phyloP scores from a whole-genome alignment of 2,113 vertebrate species.

The Cnemophilus loriae region DNA sequence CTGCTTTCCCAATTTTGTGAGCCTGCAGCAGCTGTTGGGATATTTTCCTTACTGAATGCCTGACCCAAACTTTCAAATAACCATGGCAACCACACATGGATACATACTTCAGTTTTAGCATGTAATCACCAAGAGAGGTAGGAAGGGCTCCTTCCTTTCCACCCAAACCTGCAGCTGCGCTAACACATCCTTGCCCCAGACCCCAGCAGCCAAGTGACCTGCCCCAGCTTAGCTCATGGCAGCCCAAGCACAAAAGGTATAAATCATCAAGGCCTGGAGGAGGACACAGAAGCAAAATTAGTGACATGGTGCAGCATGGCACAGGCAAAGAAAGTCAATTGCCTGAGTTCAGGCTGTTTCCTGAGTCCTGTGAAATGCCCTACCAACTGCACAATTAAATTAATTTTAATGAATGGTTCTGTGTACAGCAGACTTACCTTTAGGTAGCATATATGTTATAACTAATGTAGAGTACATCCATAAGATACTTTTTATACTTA shows the following conservation, averaged over 20 bases:
- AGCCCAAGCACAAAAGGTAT: neutral
- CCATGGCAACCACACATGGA: neutral
- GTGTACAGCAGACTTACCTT: constrained; percentile 69
- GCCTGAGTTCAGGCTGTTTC: neutral
- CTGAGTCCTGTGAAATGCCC: neutral
- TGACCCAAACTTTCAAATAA: neutral
- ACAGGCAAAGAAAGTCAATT: neutral
- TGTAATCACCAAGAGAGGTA: neutral
- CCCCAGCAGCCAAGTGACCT: neutral
- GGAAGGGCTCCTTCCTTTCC: neutral
- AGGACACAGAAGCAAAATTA: neutral
- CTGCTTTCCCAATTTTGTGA: neutral
- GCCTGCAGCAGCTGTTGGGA: neutral
- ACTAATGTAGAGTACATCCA: constrained; percentile 83
- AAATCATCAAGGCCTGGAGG: neutral
- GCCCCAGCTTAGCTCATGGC: neutral
- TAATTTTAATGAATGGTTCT: neutral
- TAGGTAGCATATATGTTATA: constrained; percentile 66
- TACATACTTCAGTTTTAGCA: neutral
- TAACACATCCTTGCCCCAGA: neutral
- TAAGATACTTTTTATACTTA: constrained; percentile 86
- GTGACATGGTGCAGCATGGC: neutral
- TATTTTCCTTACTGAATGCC: neutral
- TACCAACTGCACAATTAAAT: neutral
- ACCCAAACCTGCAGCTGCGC: neutral